Evolutionary conservation across 1,140 invertebrate species (phyloP).

Genomic region (Chlorops oryzae): DNA sequence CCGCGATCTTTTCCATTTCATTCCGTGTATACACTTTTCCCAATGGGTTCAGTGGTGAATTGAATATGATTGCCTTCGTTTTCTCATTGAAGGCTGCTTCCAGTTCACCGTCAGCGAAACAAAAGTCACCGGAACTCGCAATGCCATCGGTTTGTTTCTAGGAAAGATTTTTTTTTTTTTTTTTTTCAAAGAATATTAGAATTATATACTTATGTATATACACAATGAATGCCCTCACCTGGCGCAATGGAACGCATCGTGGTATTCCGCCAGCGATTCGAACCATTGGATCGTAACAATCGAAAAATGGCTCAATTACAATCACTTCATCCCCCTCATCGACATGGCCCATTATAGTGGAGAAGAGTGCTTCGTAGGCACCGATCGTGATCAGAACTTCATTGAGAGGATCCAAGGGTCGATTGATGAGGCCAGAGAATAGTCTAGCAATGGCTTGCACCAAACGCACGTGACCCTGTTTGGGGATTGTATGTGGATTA

Average conservation of each 20-base stretch:
- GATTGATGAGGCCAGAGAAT: conserved; percentile 72
- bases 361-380: conserved; percentile 87
- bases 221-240: conserved; percentile 53
- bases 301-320: conserved; percentile 97
- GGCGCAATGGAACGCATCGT: conserved; percentile 80
- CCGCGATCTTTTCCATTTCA: conserved; percentile 73
- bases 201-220: background rate
- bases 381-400: conserved; percentile 86
- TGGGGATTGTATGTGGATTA: background rate
- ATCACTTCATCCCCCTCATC: conserved; percentile 86
- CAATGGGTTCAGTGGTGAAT: conserved; percentile 93
- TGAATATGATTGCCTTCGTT: conserved; percentile 93
- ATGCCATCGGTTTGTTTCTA: conserved; percentile 33
- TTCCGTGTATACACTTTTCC: conserved; percentile 78
- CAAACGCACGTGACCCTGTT: conserved; percentile 85
- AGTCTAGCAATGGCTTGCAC: conserved; percentile 78
- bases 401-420: conserved; percentile 69
- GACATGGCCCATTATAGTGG: conserved; percentile 76
- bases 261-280: conserved; percentile 78
- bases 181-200: no score
- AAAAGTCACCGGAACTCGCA: conserved; percentile 77
- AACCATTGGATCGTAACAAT: conserved; percentile 96
- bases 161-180: background rate
- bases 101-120: conserved; percentile 78
- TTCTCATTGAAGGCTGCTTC: conserved; percentile 76